phyloP scores from a whole-genome alignment of 1,140 invertebrate species.

The Rhopalosiphum padi region DNA sequence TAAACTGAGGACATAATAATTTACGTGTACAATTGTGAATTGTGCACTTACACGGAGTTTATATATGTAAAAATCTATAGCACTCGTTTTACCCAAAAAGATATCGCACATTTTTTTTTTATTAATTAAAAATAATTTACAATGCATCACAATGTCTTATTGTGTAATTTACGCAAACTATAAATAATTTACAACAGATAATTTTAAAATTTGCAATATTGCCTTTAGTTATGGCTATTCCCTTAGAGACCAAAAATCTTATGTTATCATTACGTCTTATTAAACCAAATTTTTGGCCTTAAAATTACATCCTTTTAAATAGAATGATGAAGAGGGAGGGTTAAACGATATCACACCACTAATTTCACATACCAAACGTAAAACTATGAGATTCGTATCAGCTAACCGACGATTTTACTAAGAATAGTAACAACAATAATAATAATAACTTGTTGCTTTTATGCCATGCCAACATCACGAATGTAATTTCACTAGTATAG shows the following conservation, averaged over 20 bases:
- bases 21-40: not conserved
- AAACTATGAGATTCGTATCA: not conserved
- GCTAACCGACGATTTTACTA: not conserved
- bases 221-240: not conserved
- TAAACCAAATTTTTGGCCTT: not conserved
- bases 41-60: not conserved
- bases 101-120: not conserved
- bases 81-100: not conserved
- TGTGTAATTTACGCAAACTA: too few species aligned
- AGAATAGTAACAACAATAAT: not conserved
- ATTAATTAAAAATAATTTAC: too few species aligned
- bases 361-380: not conserved
- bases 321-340: too few species aligned
- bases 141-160: too few species aligned
- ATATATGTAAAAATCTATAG: not conserved
- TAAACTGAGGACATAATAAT: not conserved
- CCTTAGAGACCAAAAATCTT: not conserved
- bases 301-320: not conserved
- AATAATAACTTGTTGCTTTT: slow-evolving; percentile 14
- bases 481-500: not conserved
- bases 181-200: not conserved
- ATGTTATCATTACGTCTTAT: not conserved
- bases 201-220: not conserved
- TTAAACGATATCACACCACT: not conserved
- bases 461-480: not conserved